A percentile compares a stretch with the other conserved stretches of the same genome.
Conservation (phyloP, 2,113 vertebrate genomes). For the Naja naja region DNA sequence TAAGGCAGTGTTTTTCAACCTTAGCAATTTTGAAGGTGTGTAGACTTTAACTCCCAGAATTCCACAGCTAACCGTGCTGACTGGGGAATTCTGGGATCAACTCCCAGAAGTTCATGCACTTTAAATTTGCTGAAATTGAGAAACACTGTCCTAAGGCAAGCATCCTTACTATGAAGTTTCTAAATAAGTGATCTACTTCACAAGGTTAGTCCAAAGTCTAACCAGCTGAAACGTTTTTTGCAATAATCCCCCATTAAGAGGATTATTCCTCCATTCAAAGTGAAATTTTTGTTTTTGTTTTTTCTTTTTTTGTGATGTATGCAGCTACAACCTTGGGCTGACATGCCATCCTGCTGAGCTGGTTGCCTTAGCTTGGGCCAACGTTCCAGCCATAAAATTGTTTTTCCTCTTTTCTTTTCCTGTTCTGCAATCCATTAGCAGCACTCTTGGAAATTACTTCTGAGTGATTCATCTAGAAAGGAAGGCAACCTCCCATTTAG, state of each 20-base stretch:
- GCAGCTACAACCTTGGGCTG: not conserved
- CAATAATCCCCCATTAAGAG: not conserved
- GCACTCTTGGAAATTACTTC: conserved; percentile 16
- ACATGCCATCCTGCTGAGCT: not conserved
- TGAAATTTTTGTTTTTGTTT: not conserved
- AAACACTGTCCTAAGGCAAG: not conserved
- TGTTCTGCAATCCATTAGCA: conserved; percentile 6
- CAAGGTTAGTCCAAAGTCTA: not conserved
- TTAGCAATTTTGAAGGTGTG: not conserved
- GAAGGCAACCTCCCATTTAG: conserved; percentile 22
- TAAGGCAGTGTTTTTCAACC: not conserved
- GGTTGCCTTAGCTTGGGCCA: not conserved
- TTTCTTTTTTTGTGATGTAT: not conserved
- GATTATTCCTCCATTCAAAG: not conserved
- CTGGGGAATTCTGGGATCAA: not conserved
- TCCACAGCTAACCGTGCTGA: not conserved
- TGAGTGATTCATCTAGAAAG: conserved; percentile 19
- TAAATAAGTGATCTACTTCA: not conserved
- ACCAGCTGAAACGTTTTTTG: not conserved
- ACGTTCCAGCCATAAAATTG: not conserved
- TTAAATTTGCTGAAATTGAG: not conserved
- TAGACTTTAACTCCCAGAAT: not conserved
- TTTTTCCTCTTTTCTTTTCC: not conserved
- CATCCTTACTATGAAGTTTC: not conserved
- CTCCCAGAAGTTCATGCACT: not conserved